Evolutionary conservation across 2,797 vertebrate species (phyloP).

Genomic region (Pteronotus mesoamericanus): DNA sequence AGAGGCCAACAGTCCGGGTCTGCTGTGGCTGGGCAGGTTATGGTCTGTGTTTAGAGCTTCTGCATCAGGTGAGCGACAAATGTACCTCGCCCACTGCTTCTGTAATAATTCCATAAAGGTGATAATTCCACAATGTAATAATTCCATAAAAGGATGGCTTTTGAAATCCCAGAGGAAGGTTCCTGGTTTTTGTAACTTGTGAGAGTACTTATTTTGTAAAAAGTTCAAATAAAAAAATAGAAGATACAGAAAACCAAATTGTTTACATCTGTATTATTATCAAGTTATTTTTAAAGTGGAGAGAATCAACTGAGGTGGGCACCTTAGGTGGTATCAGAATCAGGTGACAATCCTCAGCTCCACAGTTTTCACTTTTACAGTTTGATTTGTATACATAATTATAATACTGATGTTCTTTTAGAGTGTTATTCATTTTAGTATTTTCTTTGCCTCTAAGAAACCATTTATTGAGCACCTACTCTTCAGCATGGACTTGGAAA

Average conservation of each 20-base stretch:
- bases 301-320: background rate
- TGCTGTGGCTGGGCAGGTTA: constrained; percentile 73
- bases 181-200: constrained; percentile 65
- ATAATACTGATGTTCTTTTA: background rate
- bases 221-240: constrained; percentile 31
- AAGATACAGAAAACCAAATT: constrained; percentile 18
- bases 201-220: constrained; percentile 62
- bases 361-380: background rate
- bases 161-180: constrained; percentile 70
- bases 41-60: constrained; percentile 80
- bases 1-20: constrained; percentile 66
- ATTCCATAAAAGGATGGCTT: constrained; percentile 74
- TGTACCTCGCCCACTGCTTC: constrained; percentile 70
- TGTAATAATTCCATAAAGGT: constrained; percentile 70
- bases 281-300: background rate
- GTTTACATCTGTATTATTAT: background rate
- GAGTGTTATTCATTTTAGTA: background rate
- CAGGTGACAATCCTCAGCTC: background rate
- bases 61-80: constrained; percentile 77
- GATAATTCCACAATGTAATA: too few species aligned
- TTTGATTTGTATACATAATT: background rate
- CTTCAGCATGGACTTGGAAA: background rate
- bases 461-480: background rate
- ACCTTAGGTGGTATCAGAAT: background rate
- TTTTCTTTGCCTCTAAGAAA: background rate